Evolutionary conservation across 2,888 invertebrate genomes (phyloP), one percentile per base, ranked within the genome.

Genomic region (Sminthurides aquaticus): DNA sequence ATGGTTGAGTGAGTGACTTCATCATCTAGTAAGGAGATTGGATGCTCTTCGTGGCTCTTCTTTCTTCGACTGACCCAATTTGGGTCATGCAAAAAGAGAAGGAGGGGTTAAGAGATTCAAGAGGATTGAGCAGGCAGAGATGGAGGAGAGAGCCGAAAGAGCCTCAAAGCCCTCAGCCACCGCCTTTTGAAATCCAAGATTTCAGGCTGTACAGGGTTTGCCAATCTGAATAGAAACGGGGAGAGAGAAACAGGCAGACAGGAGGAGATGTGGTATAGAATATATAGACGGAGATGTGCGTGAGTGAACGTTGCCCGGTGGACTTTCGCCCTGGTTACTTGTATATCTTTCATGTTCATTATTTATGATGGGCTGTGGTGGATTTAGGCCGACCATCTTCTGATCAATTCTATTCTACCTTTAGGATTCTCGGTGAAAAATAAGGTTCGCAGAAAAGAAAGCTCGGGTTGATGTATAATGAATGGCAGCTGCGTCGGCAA

Each of bases 301-400:
- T 64, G 64, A 64, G 64, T 64, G 64, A 64, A 64, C 54, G 57
- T 64, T 64, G 64, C 64, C 64, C 64, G 64, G 64, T 64, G 64
- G 64, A 64, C 64, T 64, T 64, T 60, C 64, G 64, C 64, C 60
- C 64, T 64, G 64, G 59, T 64, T 64, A 49, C 58, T 5, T 55
- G n/a, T n/a, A n/a, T n/a, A 27, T 22, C 24, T 5, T 60, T 26
- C 15, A 27, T 60, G 18, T 43, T 24, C 43, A 29, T 29, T 58
- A 58, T 43, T 5, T 34, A 15, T 34, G 15, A 34, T 34, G 43
- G 8, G 43, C 15, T 34, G 43, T 34, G 5, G 43, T 15, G 8
- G 43, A 34, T 34, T 34, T 34, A 34, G 43, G 52, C 5, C 52
- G 52, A 52, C 43, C n/a, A n/a, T n/a, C n/a, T n/a, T n/a, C n/a